Evolutionary conservation across 2,888 invertebrate genomes (phyloP).

Genomic region (Parnassius glacialis): DNA sequence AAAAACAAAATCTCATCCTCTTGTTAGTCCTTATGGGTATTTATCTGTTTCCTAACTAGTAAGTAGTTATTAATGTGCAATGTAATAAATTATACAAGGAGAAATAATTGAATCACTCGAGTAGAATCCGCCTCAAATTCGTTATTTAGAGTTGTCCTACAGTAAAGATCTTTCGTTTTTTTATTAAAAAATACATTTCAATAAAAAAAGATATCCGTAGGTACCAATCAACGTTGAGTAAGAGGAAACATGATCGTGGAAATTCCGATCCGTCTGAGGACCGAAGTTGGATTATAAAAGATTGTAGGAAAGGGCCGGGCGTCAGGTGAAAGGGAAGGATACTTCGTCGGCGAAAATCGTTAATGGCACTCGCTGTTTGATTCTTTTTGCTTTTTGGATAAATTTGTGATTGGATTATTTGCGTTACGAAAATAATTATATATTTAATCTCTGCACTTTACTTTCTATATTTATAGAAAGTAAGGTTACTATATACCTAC

Average conservation of each 20-base stretch:
- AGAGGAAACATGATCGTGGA: slow-evolving; percentile 20
- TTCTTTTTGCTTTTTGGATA: neutral
- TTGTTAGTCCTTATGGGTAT: no score
- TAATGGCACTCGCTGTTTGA: neutral
- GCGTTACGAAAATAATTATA: no score
- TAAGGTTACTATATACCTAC: no score
- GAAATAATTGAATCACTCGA: neutral
- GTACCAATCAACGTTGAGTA: slow-evolving; percentile 19
- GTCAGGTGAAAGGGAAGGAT: neutral
- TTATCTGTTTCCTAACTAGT: no score
- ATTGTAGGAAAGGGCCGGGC: slow-evolving; percentile 8
- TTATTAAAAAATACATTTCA: slow-evolving; percentile 1
- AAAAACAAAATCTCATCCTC: no score
- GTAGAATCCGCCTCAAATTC: neutral
- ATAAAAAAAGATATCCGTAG: slow-evolving; percentile 21
- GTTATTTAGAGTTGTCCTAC: neutral
- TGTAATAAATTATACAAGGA: neutral
- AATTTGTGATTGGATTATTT: neutral
- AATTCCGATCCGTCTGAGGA: slow-evolving; percentile 13
- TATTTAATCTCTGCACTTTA: no score
- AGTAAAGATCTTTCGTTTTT: neutral
- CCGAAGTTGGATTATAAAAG: slow-evolving; percentile 10
- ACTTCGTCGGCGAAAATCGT: neutral
- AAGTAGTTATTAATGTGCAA: no score
- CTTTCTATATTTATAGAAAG: no score